Evolutionary conservation across 1,140 invertebrate genomes (phyloP), one percentile per base, ranked within the genome.

Genomic region (Temnothorax curvispinosus): DNA sequence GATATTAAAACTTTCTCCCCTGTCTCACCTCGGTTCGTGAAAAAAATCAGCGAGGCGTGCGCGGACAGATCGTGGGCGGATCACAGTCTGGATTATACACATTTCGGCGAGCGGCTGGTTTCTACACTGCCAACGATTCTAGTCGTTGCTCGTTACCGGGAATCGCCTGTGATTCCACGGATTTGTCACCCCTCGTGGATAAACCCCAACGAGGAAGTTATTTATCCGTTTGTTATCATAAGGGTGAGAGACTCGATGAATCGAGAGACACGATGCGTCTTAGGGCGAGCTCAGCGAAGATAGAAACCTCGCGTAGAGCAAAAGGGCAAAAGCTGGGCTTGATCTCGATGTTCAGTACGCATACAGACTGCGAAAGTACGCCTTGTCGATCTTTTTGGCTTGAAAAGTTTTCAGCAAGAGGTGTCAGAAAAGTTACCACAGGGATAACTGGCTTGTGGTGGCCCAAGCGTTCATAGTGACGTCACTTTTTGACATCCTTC

Each of bases 291-390:
- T 27, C 96, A 96, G 95, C 93, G 96, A 96, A 96, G 95, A 96
- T 96, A 96, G 96, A 97, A 97, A 97, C 96, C 97, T 97, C 96
- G 95, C 96, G 96, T 97, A 96, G 96, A 97, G 96, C 95, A 97
- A 97, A 97, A 97, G 96, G 96, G 96, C 96, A 97, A 97, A 97
- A 96, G 27, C 27, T 27, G 27, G 95, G 95, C 96, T 97, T 97
- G 96, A 97, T 97, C 96, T 96, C 95, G 96, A 97, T 97, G 96
- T 97, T 96, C 97, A 97, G 97, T 97, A 96, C 93, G 96, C 96
- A 96, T 97, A 97, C 96, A 96, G 96, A 97, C 96, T 96, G 96
- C 95, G 96, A 97, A 97, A 27, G 27, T 0, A 27, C 27, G 27
- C 27, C 27, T 27, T 27, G 1, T 27, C 27, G 27, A 27, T 27